phyloP scores from a whole-genome alignment of 2,888 invertebrate genomes.

The Anarsia innoxiella region DNA sequence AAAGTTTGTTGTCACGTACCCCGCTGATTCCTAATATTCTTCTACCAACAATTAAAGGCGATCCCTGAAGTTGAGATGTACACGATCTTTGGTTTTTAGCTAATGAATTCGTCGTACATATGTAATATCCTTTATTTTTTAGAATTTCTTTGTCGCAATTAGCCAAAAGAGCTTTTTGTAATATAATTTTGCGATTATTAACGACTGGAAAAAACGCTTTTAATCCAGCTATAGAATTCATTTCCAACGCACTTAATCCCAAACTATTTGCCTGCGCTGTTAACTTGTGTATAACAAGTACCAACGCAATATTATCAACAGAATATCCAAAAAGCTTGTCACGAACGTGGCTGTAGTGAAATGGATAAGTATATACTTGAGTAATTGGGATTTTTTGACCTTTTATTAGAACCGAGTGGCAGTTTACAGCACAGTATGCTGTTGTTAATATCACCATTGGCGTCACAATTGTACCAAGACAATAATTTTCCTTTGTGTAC shows the following conservation, averaged over 20 bases:
- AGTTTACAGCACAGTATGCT: slow-evolving; percentile 37
- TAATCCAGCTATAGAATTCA: slow-evolving; percentile 25
- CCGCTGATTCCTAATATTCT: slow-evolving; percentile 33
- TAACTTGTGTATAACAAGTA: slow-evolving; percentile 18
- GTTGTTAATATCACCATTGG: slow-evolving; percentile 37
- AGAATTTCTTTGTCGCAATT: slow-evolving; percentile 25
- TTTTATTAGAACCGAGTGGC: slow-evolving; percentile 29
- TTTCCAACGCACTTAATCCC: slow-evolving; percentile 31
- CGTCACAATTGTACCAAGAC: slow-evolving; percentile 37
- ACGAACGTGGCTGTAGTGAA: slow-evolving; percentile 17
- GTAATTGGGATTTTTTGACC: too few species aligned
- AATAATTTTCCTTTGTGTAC: slow-evolving; percentile 27
- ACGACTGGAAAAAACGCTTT: slow-evolving; percentile 31
- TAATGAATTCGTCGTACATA: slow-evolving; percentile 31
- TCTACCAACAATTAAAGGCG: slow-evolving; percentile 37
- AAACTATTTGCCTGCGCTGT: slow-evolving; percentile 15
- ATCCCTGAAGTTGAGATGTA: slow-evolving; percentile 29
- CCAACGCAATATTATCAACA: slow-evolving; percentile 22
- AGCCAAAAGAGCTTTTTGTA: slow-evolving; percentile 26
- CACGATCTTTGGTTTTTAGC: slow-evolving; percentile 18
- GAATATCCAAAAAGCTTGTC: slow-evolving; percentile 6
- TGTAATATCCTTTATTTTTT: slow-evolving; percentile 22
- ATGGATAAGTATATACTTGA: slow-evolving; percentile 21
- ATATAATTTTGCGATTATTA: slow-evolving; percentile 4
- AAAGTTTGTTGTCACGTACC: slow-evolving; percentile 19